phyloP scores from a whole-genome alignment of 2,113 vertebrate species.

The Chelonoidis abingdonii region DNA sequence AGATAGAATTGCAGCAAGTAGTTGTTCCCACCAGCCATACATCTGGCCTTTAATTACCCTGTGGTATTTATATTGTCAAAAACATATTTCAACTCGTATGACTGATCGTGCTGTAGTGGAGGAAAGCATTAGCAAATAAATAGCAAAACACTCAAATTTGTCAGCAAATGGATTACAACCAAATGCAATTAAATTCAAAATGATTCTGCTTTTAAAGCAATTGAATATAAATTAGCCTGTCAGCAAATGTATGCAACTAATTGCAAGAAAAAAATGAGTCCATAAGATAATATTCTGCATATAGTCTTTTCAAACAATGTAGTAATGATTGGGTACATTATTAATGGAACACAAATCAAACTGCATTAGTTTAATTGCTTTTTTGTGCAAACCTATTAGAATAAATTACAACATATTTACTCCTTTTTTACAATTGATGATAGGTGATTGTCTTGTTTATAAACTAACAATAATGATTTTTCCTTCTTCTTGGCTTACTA shows the following conservation, averaged over 20 bases:
- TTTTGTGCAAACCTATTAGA: conserved; percentile 72
- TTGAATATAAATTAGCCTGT: conserved; percentile 79
- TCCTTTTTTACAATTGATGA: conserved; percentile 69
- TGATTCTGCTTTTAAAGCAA: conserved; percentile 76
- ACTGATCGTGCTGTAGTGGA: conserved; percentile 65
- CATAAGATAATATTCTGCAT: conserved; percentile 68
- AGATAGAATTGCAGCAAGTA: not conserved
- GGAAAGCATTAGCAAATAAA: conserved; percentile 76
- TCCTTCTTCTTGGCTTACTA: conserved; percentile 28
- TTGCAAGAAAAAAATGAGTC: conserved; percentile 68
- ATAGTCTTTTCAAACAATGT: conserved; percentile 73
- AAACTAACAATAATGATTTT: conserved; percentile 54
- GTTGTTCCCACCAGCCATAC: conserved; percentile 53
- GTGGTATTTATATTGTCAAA: conserved; percentile 70
- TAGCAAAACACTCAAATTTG: conserved; percentile 74
- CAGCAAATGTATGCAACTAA: conserved; percentile 77
- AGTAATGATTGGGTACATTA: conserved; percentile 69
- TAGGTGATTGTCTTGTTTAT: conserved; percentile 73
- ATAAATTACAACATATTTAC: conserved; percentile 73
- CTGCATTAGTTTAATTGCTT: conserved; percentile 72
- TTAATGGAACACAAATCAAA: conserved; percentile 76
- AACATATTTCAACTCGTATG: conserved; percentile 72
- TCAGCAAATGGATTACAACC: conserved; percentile 79
- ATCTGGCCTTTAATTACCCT: conserved; percentile 74
- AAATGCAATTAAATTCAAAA: conserved; percentile 76